Percentiles rank a stretch among this genome's conserved stretches.
Conservation (phyloP, 2,888 invertebrate genomes). For the Stramonita haemastoma region DNA sequence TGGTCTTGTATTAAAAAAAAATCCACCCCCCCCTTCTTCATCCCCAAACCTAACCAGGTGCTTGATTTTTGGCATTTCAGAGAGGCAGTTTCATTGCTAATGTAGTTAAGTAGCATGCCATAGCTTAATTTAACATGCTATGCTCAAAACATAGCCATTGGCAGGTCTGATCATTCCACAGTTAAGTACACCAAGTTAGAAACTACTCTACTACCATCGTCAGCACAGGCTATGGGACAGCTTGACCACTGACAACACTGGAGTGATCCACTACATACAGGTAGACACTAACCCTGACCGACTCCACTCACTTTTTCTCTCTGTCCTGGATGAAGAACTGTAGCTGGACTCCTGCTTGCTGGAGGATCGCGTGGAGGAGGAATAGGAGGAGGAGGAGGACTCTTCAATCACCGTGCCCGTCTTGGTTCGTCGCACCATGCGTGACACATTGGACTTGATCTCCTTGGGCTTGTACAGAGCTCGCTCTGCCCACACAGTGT, state of each 20-base stretch:
- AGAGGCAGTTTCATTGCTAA: too few species aligned
- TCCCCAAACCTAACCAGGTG: too few species aligned
- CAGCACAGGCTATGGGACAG: neutral
- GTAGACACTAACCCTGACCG: neutral
- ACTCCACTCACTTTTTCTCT: slow-evolving; percentile 50
- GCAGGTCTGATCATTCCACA: neutral
- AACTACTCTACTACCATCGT: neutral
- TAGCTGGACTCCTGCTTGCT: slow-evolving; percentile 42
- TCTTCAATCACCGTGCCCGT: slow-evolving; percentile 53
- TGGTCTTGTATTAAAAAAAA: too few species aligned
- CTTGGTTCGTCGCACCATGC: slow-evolving; percentile 55
- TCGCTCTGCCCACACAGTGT: slow-evolving; percentile 55
- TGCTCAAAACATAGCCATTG: too few species aligned
- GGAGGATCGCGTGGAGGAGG: slow-evolving; percentile 35
- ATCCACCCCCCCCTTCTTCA: too few species aligned
- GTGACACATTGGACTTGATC: slow-evolving; percentile 48
- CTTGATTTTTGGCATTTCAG: too few species aligned
- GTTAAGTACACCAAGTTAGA: slow-evolving; percentile 14
- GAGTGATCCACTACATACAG: neutral
- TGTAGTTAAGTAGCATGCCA: too few species aligned
- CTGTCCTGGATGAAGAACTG: slow-evolving; percentile 43
- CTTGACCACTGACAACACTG: too few species aligned
- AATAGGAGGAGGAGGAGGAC: slow-evolving; percentile 45
- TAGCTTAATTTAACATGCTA: too few species aligned
- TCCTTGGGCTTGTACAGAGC: slow-evolving; percentile 49